Base-by-base conservation (phyloP, 1,140 invertebrate genomes). In the Drosophila bocki region DNA sequence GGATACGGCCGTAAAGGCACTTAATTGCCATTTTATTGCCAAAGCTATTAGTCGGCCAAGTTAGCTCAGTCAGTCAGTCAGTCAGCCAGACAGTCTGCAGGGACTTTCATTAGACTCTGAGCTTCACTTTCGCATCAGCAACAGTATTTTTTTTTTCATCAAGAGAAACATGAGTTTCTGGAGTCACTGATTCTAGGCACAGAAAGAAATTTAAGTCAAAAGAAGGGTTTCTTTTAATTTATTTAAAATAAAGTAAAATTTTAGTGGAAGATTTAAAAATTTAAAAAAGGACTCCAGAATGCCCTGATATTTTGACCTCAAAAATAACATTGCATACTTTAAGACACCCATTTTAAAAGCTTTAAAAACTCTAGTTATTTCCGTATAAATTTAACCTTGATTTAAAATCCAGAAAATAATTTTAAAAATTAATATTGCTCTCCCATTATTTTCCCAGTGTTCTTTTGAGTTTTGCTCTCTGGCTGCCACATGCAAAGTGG, bases 1-100 rank as follows among this genome's bases (percentile, higher is more conserved):
- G 58, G 65, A 80, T 57, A 69, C 56, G 61, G 37, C 81, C 81
- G 75, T 84, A 88, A 90, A 88, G 70, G 71, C 85, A 85, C 81
- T 90, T 90, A 90, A 90, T 90, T 90, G 85, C 85, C 81, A 90
- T 90, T 90, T 90, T 90, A 90, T 90, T 90, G 68, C 85, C 65
- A 22, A 44, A 80, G 83, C 81, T 90, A 90, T 90, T 90, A 90
- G 58, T 19, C 11, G 15, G 53, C 44, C 56, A 56, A 56, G 53
- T 56, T 56, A 39, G 35, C 53, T 56, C 53, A 60, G 65, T 47
- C 26, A 56, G 75, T 57, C 41, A 22, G 47, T 12, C 22, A 35
- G 41, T 19, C 45, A 41, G 44, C 19, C 17, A 67, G 67, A 44
- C 22, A 26, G 68, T 57, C 57, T 62, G 15, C 6, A 26, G 39